Evolutionary conservation across 2,888 invertebrate species (phyloP).

Genomic region (Agonopterix subpropinquella): DNA sequence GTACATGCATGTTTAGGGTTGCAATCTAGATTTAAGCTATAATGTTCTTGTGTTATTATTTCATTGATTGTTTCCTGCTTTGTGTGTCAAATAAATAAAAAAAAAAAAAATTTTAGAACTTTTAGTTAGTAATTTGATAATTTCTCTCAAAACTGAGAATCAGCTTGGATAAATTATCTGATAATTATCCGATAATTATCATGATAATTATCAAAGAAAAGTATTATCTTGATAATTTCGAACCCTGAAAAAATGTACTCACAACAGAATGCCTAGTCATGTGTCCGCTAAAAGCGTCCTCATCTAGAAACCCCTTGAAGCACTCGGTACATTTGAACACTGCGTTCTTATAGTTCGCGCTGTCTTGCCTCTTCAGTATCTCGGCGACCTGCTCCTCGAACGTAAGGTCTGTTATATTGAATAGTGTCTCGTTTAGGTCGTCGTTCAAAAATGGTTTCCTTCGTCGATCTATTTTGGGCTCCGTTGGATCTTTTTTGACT

Average conservation of each 20-base stretch:
- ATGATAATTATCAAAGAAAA: too few relatives aligned
- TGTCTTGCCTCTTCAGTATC: conserved; percentile 51
- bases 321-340: conserved; percentile 55
- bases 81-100: too few relatives aligned
- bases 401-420: conserved; percentile 41
- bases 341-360: conserved; percentile 52
- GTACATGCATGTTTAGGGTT: too few relatives aligned
- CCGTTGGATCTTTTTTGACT: conserved; percentile 10
- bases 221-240: too few relatives aligned
- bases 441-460: conserved; percentile 55
- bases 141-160: too few relatives aligned
- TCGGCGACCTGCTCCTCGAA: conserved; percentile 50
- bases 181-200: too few relatives aligned
- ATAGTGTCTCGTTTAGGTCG: conserved; percentile 53
- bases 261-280: conserved; percentile 52
- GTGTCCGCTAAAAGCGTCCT: conserved; percentile 54
- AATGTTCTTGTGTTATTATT: too few relatives aligned
- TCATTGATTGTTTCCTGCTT: too few relatives aligned
- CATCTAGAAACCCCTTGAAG: conserved; percentile 57
- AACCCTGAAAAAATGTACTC: conserved; percentile 29
- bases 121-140: too few relatives aligned
- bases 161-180: too few relatives aligned
- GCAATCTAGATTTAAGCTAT: too few relatives aligned
- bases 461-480: conserved; percentile 50
- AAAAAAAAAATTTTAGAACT: too few relatives aligned